Evolutionary conservation across 2,113 vertebrate genomes (phyloP).

Genomic region (Pionites leucogaster): DNA sequence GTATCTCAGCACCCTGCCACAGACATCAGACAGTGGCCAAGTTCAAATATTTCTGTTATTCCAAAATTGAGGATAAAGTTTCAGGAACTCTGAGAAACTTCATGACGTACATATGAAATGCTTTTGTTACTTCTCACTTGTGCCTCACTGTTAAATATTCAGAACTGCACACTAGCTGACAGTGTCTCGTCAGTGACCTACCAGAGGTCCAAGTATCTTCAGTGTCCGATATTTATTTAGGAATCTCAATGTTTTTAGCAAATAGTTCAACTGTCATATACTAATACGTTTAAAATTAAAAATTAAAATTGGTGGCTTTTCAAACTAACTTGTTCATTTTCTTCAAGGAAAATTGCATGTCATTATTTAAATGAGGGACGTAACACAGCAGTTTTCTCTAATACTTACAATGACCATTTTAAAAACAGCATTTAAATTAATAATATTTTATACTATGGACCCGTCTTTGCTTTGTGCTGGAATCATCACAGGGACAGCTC

Average conservation of each 20-base stretch:
- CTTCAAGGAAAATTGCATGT: constrained; percentile 39
- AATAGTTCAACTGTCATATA: constrained; percentile 21
- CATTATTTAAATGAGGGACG: constrained; percentile 44
- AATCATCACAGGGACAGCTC: constrained; percentile 95
- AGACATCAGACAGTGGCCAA: not conserved
- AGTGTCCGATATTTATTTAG: not conserved
- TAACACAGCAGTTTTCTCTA: constrained; percentile 16
- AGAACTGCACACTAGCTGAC: constrained; percentile 39
- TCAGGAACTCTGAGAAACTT: constrained; percentile 21
- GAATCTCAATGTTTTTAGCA: not conserved
- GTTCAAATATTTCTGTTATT: not conserved
- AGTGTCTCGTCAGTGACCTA: constrained; percentile 32
- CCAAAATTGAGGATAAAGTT: not conserved
- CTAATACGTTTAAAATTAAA: constrained; percentile 19
- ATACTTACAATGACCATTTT: constrained; percentile 44
- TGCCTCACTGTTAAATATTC: constrained; percentile 22
- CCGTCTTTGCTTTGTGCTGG: constrained; percentile 97
- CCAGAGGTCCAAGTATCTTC: constrained; percentile 21
- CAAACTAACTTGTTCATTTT: constrained; percentile 8
- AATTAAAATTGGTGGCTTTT: constrained; percentile 24
- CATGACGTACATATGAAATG: not conserved
- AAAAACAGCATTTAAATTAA: constrained; percentile 59
- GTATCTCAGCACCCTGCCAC: not conserved
- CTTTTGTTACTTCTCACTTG: not conserved
- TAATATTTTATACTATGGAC: constrained; percentile 87